Percentiles rank a stretch among this genome's conserved stretches.
These are phyloP conservation scores for Manis javanica DNA, from an alignment of 2,797 vertebrate species.

Conservation along the genomic window DNA sequence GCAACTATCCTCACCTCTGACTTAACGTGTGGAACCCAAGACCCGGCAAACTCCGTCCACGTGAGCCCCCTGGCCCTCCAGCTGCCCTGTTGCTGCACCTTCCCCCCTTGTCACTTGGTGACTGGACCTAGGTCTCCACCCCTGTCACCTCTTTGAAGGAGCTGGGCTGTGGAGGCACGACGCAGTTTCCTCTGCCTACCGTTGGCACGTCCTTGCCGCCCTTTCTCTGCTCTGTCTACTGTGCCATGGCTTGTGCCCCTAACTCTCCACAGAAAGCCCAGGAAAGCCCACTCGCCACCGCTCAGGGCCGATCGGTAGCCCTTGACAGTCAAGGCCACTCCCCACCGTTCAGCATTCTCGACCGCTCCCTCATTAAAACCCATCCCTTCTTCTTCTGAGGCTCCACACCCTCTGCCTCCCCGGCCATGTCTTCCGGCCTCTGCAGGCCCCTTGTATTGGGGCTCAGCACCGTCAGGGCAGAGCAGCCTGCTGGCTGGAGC, in stretches of 20 bases:
- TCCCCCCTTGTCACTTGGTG: background rate
- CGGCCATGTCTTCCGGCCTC: background rate
- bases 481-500: background rate
- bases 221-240: background rate
- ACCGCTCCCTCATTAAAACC: background rate
- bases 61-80: background rate
- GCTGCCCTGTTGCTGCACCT: background rate
- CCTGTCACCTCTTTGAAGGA: background rate
- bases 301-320: background rate
- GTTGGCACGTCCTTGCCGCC: background rate
- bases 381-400: background rate
- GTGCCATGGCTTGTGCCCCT: background rate
- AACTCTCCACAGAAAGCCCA: background rate
- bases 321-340: rapidly evolving
- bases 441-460: too few species aligned
- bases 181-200: background rate
- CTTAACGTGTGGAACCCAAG: background rate
- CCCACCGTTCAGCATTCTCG: background rate
- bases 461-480: background rate
- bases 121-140: background rate
- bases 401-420: background rate
- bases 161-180: background rate
- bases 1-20: background rate
- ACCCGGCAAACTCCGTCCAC: background rate
- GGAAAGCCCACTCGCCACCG: background rate